Evolutionary conservation across 2,888 invertebrate species (phyloP).

Genomic region (Orthosia gothica): DNA sequence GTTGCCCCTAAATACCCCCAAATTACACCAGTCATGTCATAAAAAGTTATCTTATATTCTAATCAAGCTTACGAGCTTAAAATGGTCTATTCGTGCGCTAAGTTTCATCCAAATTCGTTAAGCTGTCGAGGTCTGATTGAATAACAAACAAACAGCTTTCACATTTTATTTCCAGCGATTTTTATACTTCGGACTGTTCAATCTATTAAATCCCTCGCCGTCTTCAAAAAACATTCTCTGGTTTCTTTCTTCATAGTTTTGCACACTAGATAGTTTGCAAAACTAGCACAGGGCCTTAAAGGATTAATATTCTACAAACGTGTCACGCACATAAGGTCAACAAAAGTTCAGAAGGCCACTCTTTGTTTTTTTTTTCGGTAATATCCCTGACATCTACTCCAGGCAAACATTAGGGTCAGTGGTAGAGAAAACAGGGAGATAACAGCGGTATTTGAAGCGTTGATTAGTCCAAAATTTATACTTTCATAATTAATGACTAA

Average conservation of each 20-base stretch:
- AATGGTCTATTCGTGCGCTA: too few species aligned
- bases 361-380: background rate
- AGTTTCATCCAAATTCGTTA: too few species aligned
- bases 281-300: too few species aligned
- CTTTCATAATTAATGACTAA: too few species aligned
- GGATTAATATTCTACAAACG: background rate
- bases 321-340: background rate
- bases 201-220: background rate
- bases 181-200: background rate
- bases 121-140: background rate
- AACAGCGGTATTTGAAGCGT: background rate
- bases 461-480: too few species aligned
- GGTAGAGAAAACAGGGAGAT: background rate
- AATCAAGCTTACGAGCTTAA: too few species aligned
- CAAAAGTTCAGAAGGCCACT: background rate
- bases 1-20: too few species aligned
- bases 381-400: background rate
- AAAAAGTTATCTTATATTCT: too few species aligned
- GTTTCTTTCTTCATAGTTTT: background rate
- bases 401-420: background rate
- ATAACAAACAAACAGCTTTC: background rate
- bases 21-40: too few species aligned
- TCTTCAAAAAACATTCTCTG: background rate
- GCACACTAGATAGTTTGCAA: too few species aligned
- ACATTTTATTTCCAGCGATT: background rate